Conservation (phyloP, 2,888 invertebrate genomes). For the Brassicogethes aeneus region DNA sequence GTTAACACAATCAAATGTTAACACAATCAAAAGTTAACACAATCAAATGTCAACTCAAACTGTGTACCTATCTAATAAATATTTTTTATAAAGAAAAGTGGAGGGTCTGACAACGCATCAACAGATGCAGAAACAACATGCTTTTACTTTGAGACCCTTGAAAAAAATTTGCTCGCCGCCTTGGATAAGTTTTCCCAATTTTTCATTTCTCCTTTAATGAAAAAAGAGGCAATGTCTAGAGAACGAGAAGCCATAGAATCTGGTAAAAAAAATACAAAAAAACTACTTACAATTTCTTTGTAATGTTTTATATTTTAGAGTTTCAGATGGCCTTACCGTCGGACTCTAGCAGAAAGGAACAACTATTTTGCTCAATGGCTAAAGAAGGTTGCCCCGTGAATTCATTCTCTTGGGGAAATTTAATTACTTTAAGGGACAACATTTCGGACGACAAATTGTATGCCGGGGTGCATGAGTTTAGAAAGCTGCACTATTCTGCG, state of each 20-base stretch:
- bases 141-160: conserved; percentile 83
- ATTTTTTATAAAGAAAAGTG: conserved; percentile 53
- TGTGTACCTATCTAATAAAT: neutral
- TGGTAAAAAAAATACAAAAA: no score
- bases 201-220: conserved; percentile 79
- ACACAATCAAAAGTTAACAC: no score
- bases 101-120: conserved; percentile 79
- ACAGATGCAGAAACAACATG: conserved; percentile 82
- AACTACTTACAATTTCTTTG: neutral
- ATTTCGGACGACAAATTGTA: conserved; percentile 61
- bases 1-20: no score
- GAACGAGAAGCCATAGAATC: conserved; percentile 85
- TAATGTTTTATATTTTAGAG: conserved; percentile 43
- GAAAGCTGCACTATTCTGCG: conserved; percentile 72
- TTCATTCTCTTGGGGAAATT: conserved; percentile 82
- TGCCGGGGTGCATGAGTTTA: conserved; percentile 61
- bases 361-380: conserved; percentile 62
- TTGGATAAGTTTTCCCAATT: conserved; percentile 85
- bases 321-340: conserved; percentile 72
- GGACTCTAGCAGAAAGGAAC: conserved; percentile 67
- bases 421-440: conserved; percentile 59
- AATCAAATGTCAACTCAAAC: no score
- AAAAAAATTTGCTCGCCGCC: conserved; percentile 64
- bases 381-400: conserved; percentile 61
- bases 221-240: conserved; percentile 72